Base-by-base conservation (phyloP, 92 coral and sea anemone species). In the Epizoanthus stellaris region DNA sequence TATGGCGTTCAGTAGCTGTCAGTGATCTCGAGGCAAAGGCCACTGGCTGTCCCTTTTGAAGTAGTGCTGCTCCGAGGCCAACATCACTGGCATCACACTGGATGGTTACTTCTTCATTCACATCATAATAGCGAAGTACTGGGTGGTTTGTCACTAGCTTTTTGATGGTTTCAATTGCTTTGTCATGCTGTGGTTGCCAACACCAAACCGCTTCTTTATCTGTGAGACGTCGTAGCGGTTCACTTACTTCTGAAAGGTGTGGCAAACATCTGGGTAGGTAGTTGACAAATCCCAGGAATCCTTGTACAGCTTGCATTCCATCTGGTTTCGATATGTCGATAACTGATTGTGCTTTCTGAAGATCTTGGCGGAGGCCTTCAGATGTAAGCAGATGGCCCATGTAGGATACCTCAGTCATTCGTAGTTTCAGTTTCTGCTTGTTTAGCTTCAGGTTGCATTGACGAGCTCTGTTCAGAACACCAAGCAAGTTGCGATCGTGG, bases 401-500 rank as follows among this genome's bases (percentile, higher is more conserved):
- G 39, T 80, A 87, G 39, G 86, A 61, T 13, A 63, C 85, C 43
- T 85, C 79, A 16, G 59, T 66, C 77, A 12, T 43, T 15, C 76
- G 68, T 43, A 85, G 63, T 61, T 76, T 76, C 67, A 85, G 52
- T 54, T 76, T 76, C 76, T 76, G 84, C 49, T 60, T 61, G 59
- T 91, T 84, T 38, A 87, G 73, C 86, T 77, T 87, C 3, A 87
- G 16, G 12, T 77, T 76, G 60, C 88, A 76, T 3, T 67, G 65
- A 9, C 80, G 67, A 70, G 88, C 80, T 39, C 90, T 49, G 45
- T 85, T 87, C 39, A 86, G 70, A 75, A 89, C 69, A 30, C 70
- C 69, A 67, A 25, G 85, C 85, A 85, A 90, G 30, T 86, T 75
- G 34, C 66, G 60, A 70, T 92, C 90, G 73, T 89, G 89, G 77